Conservation (phyloP, 2,888 invertebrate genomes). For the Eutolmus rufibarbis region DNA sequence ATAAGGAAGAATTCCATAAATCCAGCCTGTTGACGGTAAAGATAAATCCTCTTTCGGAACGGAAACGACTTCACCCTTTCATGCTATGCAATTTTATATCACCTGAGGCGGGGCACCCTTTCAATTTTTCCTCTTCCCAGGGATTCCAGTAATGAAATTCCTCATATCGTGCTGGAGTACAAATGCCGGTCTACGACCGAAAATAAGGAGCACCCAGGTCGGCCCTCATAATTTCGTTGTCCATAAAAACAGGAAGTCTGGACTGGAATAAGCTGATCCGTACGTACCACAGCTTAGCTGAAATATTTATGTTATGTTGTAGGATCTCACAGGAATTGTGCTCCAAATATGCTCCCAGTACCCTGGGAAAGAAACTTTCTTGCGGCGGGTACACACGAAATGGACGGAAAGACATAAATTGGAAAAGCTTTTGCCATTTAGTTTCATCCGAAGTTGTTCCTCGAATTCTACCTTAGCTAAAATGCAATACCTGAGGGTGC, state of each 20-base stretch:
- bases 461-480: neutral
- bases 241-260: constrained; percentile 21
- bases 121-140: neutral
- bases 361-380: constrained; percentile 9
- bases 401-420: constrained; percentile 25
- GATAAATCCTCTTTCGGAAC: neutral
- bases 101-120: neutral
- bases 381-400: constrained; percentile 8
- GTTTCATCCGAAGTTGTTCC: constrained; percentile 1
- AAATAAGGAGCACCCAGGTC: neutral
- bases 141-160: neutral
- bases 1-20: neutral
- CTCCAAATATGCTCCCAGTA: constrained; percentile 8
- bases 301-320: constrained; percentile 29
- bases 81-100: constrained; percentile 2
- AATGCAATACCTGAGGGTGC: neutral
- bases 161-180: neutral
- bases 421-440: constrained; percentile 29
- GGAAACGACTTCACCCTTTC: neutral
- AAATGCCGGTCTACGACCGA: neutral
- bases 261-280: constrained; percentile 8
- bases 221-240: constrained; percentile 16
- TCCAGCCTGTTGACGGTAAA: neutral
- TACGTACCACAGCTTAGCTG: constrained; percentile 3
- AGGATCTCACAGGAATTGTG: constrained; percentile 15